Conservation (phyloP, 2,113 vertebrate genomes). For the Aptenodytes patagonicus region DNA sequence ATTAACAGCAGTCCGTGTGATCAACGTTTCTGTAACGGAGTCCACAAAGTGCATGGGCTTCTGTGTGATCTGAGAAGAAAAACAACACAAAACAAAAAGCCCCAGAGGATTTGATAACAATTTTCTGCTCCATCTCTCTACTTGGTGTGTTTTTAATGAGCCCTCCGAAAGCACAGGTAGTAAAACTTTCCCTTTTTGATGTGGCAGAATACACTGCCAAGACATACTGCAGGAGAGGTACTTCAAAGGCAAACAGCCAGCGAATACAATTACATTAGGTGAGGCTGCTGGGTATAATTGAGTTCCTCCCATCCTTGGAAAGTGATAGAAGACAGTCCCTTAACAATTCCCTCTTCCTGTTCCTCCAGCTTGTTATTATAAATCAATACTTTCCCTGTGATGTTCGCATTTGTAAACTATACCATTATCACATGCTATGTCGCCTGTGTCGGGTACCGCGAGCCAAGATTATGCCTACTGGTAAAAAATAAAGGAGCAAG, state of each 20-base stretch:
- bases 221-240: slow-evolving; percentile 54
- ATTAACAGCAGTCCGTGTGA: slow-evolving; percentile 36
- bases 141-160: slow-evolving; percentile 66
- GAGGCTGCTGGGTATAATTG: slow-evolving; percentile 64
- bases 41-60: slow-evolving; percentile 31
- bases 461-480: not conserved
- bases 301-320: slow-evolving; percentile 62
- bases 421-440: not conserved
- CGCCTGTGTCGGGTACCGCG: not conserved
- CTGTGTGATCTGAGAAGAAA: slow-evolving; percentile 29
- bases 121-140: slow-evolving; percentile 60
- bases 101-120: slow-evolving; percentile 41
- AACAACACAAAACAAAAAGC: slow-evolving; percentile 41
- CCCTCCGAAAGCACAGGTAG: slow-evolving; percentile 64
- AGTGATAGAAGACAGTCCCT: slow-evolving; percentile 51
- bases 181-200: slow-evolving; percentile 68
- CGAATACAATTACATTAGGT: slow-evolving; percentile 51
- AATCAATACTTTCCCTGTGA: slow-evolving; percentile 46
- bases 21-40: slow-evolving; percentile 32
- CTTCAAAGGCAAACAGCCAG: slow-evolving; percentile 62
- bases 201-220: slow-evolving; percentile 56
- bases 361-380: slow-evolving; percentile 53
- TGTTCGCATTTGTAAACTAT: slow-evolving; percentile 39
- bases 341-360: slow-evolving; percentile 27
- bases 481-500: not conserved